These are phyloP conservation scores for Hemiscyllium ocellatum DNA, from an alignment of 2,113 vertebrate genomes.

Conservation along the genomic window DNA sequence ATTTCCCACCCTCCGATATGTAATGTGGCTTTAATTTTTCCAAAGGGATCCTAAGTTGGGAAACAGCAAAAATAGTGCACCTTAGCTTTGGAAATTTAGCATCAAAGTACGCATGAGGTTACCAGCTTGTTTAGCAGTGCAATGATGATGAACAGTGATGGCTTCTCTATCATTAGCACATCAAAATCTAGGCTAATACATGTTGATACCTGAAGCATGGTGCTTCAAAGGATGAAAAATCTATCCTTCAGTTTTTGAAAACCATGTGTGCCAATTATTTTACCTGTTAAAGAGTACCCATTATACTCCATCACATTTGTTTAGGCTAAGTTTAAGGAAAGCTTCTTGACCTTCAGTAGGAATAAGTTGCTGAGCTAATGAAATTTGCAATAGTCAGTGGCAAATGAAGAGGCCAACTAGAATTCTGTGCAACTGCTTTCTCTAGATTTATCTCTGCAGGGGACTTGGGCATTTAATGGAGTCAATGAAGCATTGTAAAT, in stretches of 20 bases:
- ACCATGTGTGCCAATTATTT: not conserved
- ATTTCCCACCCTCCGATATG: not conserved
- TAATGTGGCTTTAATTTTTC: not conserved
- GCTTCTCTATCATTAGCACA: not conserved
- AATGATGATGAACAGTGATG: not conserved
- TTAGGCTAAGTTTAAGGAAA: not conserved
- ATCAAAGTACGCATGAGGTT: not conserved
- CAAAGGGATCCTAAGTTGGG: not conserved
- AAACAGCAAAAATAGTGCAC: not conserved
- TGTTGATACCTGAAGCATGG: not conserved
- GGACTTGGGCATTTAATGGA: not conserved
- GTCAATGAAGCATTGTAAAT: constrained; percentile 24
- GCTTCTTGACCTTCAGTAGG: not conserved
- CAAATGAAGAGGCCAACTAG: constrained; percentile 6
- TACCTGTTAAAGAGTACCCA: not conserved
- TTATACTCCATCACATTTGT: not conserved
- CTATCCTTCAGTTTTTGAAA: not conserved
- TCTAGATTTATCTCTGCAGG: not conserved
- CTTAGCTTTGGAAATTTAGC: not conserved
- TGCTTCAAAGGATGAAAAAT: not conserved
- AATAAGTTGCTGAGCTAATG: not conserved
- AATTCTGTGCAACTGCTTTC: not conserved
- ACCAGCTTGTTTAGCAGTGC: not conserved
- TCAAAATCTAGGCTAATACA: not conserved
- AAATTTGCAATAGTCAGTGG: not conserved